Base-by-base conservation (phyloP, 2,797 vertebrate genomes). In the Aulostomus chinensis region DNA sequence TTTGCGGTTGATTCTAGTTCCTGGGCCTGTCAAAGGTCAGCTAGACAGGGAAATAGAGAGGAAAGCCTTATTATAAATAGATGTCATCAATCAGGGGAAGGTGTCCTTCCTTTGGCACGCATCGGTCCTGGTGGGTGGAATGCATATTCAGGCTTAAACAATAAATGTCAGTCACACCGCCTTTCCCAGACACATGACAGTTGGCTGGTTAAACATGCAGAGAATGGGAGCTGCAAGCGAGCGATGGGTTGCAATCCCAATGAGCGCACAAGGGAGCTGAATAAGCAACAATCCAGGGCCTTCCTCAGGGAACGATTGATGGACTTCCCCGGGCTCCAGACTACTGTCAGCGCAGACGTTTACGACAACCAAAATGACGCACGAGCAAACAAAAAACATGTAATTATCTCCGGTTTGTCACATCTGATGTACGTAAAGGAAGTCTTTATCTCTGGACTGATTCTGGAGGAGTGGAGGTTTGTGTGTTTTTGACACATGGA, bases 81-180 rank as follows among this genome's bases (percentile, higher is more conserved):
- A 82, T 62, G 63, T 71, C 78, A 86, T 89, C 86, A 85, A 86
- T 89, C 81, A 88, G 61, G 15, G 60, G 77, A 66, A 73, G n/a
- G 28, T 51, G 83, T 82, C 81, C 81, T 88, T 88, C 67, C 49
- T 63, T 85, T 78, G 83, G 75, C 64, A 63, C 50, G 46, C 63
- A 59, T 81, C 76, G 66, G 67, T 82, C 80, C 84, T 81, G 74
- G 63, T 62, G 61, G 81, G 78, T 76, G 66, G 76, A 74, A 79
- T 83, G 69, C 76, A 80, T 78, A 83, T 81, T 80, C 74, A 75
- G 33, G 80, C 76, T 69, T 36, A 22, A 81, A 85, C 80, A 83
- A 72, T 79, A 66, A 68, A 54, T 74, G 87, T 88, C 83, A 78
- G 40, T 88, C 84, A 83, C 62, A 49, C 16, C 10, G 11, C 65